A percentile compares a stretch with the other conserved stretches of the same genome.
Conservation (phyloP, 2,888 invertebrate genomes). For the Napeogenes inachia region DNA sequence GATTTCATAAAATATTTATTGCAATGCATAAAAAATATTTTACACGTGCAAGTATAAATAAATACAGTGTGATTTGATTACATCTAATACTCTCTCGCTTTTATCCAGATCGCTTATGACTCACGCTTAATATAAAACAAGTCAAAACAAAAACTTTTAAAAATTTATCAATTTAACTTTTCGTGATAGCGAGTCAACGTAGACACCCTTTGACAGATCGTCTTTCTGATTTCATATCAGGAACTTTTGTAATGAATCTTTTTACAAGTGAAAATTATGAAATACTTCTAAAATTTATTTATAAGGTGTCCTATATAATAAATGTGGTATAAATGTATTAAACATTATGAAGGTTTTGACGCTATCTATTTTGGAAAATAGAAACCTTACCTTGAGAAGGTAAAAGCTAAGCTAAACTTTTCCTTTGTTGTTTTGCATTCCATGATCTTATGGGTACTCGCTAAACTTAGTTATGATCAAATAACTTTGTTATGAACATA, state of each 20-base stretch:
- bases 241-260: slow-evolving; percentile 36
- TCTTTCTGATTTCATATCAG: slow-evolving; percentile 38
- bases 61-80: too few species aligned
- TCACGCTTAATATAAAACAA: slow-evolving; percentile 23
- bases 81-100: neutral
- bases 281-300: neutral
- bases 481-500: neutral
- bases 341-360: too few species aligned
- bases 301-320: neutral
- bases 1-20: too few species aligned
- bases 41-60: too few species aligned
- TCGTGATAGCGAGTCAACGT: slow-evolving; percentile 35
- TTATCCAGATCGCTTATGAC: slow-evolving; percentile 5
- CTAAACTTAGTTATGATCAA: neutral
- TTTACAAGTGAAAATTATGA: slow-evolving; percentile 21
- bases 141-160: slow-evolving; percentile 36
- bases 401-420: neutral
- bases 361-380: too few species aligned
- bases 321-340: too few species aligned
- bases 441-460: neutral
- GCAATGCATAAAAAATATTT: too few species aligned
- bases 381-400: too few species aligned
- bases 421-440: neutral
- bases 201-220: slow-evolving; percentile 46
- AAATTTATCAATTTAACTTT: slow-evolving; percentile 50